These are phyloP conservation scores for Bujurquina vittata DNA, from an alignment of 2,113 vertebrate genomes.

Conservation along the genomic window DNA sequence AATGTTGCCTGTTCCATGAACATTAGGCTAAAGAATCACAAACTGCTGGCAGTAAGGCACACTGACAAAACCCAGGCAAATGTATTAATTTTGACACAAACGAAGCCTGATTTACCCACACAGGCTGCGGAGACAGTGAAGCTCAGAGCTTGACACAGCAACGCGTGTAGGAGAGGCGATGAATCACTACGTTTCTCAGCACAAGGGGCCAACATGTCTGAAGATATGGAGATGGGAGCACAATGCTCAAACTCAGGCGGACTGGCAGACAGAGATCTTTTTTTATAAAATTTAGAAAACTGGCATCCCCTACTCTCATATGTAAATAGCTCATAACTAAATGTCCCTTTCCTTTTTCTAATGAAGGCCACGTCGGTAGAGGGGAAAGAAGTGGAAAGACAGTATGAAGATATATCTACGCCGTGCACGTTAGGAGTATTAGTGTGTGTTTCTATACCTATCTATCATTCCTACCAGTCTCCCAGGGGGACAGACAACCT, in stretches of 20 bases:
- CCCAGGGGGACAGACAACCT: fast-evolving
- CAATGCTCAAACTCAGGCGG: not conserved
- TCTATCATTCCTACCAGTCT: not conserved
- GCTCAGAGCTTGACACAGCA: not conserved
- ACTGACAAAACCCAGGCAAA: not conserved
- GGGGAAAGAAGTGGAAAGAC: not conserved
- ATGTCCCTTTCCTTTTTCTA: not conserved
- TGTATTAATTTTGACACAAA: conserved; percentile 33
- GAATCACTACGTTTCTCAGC: conserved; percentile 15
- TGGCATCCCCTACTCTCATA: not conserved
- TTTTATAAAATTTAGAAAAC: not conserved
- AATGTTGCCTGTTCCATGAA: conserved; percentile 13
- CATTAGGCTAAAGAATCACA: conserved; percentile 15
- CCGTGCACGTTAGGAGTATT: not conserved
- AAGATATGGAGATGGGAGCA: not conserved
- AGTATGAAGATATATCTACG: not conserved
- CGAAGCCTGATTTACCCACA: conserved; percentile 32
- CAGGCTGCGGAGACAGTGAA: not conserved
- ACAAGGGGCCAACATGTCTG: not conserved
- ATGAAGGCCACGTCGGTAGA: not conserved
- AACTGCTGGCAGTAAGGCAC: not conserved
- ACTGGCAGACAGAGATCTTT: not conserved
- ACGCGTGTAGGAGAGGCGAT: not conserved
- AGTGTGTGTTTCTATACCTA: too few relatives aligned
- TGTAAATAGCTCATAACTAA: conserved; percentile 2